phyloP scores from a whole-genome alignment of 2,113 vertebrate species.

The Penelope pileata region DNA sequence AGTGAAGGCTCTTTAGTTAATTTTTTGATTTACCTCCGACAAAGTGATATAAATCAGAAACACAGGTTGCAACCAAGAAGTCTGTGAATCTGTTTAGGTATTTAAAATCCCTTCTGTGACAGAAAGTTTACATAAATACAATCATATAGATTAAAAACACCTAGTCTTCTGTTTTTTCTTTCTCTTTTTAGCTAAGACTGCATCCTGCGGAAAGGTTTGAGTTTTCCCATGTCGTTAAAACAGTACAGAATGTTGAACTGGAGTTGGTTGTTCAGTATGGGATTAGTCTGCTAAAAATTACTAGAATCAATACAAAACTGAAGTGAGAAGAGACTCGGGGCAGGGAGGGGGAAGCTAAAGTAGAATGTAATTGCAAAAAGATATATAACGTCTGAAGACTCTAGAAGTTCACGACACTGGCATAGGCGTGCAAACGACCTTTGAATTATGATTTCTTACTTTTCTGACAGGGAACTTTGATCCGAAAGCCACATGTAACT shows the following conservation, averaged over 20 bases:
- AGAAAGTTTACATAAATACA: neutral
- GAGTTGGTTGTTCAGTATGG: neutral
- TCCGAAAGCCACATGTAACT: constrained; percentile 92
- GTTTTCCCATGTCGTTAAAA: neutral
- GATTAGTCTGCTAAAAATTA: neutral
- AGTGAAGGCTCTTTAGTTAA: neutral
- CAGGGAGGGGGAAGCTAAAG: neutral
- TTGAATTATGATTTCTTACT: neutral
- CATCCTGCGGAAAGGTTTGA: neutral
- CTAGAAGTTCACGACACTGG: neutral
- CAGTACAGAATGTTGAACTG: neutral
- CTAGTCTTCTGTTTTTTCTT: neutral
- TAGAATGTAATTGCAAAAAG: neutral
- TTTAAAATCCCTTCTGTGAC: neutral
- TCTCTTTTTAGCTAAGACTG: neutral
- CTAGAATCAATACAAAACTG: neutral
- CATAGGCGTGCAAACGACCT: neutral
- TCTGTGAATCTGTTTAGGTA: neutral
- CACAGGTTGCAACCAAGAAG: neutral
- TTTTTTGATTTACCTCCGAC: neutral
- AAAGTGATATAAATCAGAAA: neutral
- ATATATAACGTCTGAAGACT: neutral
- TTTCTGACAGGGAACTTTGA: constrained; percentile 91
- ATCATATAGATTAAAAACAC: neutral
- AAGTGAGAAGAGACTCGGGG: neutral